Conservation (phyloP, 2,113 vertebrate genomes). For the Sprattus sprattus region DNA sequence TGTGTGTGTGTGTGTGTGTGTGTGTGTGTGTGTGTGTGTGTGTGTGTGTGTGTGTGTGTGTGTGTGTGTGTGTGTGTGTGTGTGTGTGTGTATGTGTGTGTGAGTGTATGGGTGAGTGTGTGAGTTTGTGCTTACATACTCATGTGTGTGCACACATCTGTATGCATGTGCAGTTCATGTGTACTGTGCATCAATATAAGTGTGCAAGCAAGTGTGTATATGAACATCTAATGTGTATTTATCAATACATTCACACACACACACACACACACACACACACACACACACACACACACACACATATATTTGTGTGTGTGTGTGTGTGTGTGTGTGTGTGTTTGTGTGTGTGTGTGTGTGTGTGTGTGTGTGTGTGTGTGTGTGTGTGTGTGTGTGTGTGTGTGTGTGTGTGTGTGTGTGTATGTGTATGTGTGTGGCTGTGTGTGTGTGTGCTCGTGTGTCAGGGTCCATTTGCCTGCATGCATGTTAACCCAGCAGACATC, state of each 20-base stretch:
- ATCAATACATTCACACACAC: too few species aligned
- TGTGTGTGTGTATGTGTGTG: background rate
- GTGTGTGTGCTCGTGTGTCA: background rate
- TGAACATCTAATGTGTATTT: too few species aligned
- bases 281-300: too few species aligned
- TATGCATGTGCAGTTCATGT: background rate
- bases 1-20: background rate
- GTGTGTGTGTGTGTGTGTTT: background rate
- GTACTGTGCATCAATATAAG: background rate
- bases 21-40: background rate
- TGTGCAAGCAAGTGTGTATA: too few species aligned
- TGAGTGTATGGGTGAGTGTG: background rate
- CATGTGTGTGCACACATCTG: background rate
- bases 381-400: background rate
- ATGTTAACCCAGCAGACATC: background rate
- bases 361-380: too few species aligned
- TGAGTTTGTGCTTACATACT: background rate
- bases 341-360: background rate
- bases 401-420: background rate
- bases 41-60: background rate
- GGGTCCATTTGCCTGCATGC: background rate
- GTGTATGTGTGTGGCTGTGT: background rate
- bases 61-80: background rate
- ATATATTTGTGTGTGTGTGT: background rate
- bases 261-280: too few species aligned